These are phyloP conservation scores for Acanthis flammea DNA, from an alignment of 2,797 vertebrate species.

Conservation along the genomic window DNA sequence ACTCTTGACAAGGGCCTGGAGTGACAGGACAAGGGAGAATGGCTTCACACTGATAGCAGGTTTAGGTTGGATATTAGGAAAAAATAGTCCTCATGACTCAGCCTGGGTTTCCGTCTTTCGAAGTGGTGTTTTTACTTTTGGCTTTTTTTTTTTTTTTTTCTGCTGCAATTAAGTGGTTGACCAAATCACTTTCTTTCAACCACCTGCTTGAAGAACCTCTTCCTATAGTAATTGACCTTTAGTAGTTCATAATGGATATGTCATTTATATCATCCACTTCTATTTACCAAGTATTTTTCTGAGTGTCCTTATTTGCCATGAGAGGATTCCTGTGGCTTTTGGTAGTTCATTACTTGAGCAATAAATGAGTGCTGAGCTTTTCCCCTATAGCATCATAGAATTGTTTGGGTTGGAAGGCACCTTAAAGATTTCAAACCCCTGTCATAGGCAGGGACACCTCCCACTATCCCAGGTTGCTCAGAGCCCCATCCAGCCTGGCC, in stretches of 20 bases:
- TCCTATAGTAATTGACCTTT: neutral
- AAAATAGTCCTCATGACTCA: neutral
- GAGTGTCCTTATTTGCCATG: fast-evolving
- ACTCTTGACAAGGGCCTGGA: neutral
- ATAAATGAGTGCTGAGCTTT: neutral
- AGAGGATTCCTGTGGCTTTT: neutral
- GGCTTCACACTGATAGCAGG: neutral
- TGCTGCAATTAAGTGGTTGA: neutral
- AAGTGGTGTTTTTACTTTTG: neutral
- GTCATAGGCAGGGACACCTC: neutral
- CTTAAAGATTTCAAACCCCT: neutral
- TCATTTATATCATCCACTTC: neutral
- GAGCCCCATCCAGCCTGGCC: neutral
- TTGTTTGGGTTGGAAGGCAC: neutral
- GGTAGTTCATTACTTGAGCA: neutral
- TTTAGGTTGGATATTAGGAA: neutral
- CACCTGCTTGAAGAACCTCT: neutral
- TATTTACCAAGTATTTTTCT: neutral
- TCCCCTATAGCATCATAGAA: neutral
- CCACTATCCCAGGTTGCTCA: neutral
- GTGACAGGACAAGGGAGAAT: neutral
- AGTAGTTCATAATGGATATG: neutral
- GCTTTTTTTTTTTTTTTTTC: neutral
- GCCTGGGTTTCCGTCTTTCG: neutral
- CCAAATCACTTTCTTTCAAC: neutral